These are phyloP conservation scores for Neomonachus schauinslandi DNA, from an alignment of 2,113 vertebrate species.

Conservation along the genomic window DNA sequence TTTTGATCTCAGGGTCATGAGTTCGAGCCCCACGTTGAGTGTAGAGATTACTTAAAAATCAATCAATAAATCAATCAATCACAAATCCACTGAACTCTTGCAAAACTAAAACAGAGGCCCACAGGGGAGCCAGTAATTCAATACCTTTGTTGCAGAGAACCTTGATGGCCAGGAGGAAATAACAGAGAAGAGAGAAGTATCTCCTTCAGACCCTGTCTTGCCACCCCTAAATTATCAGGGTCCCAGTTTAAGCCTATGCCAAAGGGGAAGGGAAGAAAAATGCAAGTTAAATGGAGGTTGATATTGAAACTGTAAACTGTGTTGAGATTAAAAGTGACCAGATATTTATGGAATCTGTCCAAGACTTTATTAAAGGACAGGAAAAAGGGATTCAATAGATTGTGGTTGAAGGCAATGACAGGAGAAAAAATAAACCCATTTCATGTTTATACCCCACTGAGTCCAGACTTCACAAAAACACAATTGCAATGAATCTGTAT, in stretches of 20 bases:
- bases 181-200: not conserved
- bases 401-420: not conserved
- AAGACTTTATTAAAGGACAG: slow-evolving; percentile 37
- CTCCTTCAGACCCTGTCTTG: not conserved
- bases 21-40: not conserved
- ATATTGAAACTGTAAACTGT: not conserved
- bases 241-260: not conserved
- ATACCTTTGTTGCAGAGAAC: not conserved
- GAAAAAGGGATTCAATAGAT: not conserved
- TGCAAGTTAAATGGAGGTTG: not conserved
- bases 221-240: not conserved
- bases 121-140: not conserved
- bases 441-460: slow-evolving; percentile 16
- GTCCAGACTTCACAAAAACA: not conserved
- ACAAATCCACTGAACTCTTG: not conserved
- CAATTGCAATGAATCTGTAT: not conserved
- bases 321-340: not conserved
- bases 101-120: not conserved
- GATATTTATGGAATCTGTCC: not conserved
- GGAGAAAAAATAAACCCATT: not conserved
- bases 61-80: not conserved
- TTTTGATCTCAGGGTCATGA: not conserved
- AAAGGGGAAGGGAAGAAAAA: not conserved
- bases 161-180: not conserved
- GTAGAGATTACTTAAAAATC: not conserved